Conservation (phyloP, 2,888 invertebrate genomes). For the Polymixis lichenea region DNA sequence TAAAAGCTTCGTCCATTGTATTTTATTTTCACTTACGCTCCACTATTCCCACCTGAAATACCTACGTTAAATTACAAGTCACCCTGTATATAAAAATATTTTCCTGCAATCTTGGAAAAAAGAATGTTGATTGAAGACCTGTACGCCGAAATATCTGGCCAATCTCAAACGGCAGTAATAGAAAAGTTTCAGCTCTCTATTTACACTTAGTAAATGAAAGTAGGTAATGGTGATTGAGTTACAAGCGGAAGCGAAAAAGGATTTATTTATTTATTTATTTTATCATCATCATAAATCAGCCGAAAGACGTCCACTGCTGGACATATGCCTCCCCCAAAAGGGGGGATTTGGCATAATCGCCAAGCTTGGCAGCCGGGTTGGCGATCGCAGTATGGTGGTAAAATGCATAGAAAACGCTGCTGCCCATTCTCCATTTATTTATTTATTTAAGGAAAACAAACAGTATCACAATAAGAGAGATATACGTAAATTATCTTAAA, state of each 20-base stretch:
- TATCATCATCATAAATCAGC: too few relatives aligned
- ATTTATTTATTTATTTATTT: too few relatives aligned
- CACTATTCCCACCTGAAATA: not conserved
- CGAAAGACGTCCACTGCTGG: too few relatives aligned
- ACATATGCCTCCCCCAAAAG: too few relatives aligned
- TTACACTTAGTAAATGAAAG: constrained; percentile 83
- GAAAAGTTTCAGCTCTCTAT: constrained; percentile 80
- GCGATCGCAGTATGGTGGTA: too few relatives aligned
- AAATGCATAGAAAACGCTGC: too few relatives aligned
- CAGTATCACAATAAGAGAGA: too few relatives aligned
- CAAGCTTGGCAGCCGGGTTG: too few relatives aligned
- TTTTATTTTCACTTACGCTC: not conserved
- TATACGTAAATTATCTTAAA: too few relatives aligned
- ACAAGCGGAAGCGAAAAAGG: not conserved
- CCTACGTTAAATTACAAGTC: constrained; percentile 25
- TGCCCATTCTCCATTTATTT: too few relatives aligned
- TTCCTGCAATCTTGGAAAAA: constrained; percentile 49
- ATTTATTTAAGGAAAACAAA: too few relatives aligned
- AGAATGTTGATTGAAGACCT: constrained; percentile 65
- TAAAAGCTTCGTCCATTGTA: not conserved
- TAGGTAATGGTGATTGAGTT: constrained; percentile 57
- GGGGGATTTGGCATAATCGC: too few relatives aligned
- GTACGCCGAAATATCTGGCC: constrained; percentile 74
- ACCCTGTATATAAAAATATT: constrained; percentile 51
- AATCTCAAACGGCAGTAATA: constrained; percentile 81